Conservation (phyloP, 2,888 invertebrate genomes). For the Microchrysa polita region DNA sequence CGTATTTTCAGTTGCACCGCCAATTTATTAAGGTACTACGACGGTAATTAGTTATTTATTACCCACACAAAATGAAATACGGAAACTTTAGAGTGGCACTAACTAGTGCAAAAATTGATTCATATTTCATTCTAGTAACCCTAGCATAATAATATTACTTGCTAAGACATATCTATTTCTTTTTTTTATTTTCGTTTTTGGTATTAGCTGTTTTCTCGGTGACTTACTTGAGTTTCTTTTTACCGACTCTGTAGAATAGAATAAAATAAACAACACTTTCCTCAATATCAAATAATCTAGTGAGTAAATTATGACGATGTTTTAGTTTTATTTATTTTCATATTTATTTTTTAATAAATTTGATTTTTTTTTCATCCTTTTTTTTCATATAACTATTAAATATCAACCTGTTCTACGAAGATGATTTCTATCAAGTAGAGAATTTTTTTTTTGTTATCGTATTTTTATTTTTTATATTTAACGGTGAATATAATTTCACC, state of each 20-base stretch:
- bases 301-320: slow-evolving; percentile 15
- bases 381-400: slow-evolving; percentile 17
- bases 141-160: slow-evolving; percentile 22
- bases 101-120: neutral
- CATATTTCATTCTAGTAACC: slow-evolving; percentile 1
- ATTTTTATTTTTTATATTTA: slow-evolving; percentile 3
- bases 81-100: neutral
- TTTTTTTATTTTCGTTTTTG: slow-evolving; percentile 10
- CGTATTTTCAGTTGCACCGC: too few relatives aligned
- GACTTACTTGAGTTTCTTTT: neutral
- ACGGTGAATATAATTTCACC: neutral
- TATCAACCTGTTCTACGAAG: slow-evolving; percentile 35
- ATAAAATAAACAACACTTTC: slow-evolving; percentile 9
- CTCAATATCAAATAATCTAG: neutral
- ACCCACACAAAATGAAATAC: too few relatives aligned
- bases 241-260: neutral
- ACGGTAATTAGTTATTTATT: too few relatives aligned
- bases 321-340: neutral
- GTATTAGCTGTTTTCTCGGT: slow-evolving; percentile 13
- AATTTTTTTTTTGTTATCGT: neutral
- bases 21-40: too few relatives aligned
- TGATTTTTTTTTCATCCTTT: neutral
- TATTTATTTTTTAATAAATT: neutral
- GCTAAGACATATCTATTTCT: neutral
- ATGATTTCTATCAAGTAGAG: slow-evolving; percentile 22